Percentiles rank a stretch among this genome's conserved stretches.
Evolutionary conservation across 2,113 vertebrate genomes (phyloP).

Genomic region (Tympanuchus pallidicinctus): DNA sequence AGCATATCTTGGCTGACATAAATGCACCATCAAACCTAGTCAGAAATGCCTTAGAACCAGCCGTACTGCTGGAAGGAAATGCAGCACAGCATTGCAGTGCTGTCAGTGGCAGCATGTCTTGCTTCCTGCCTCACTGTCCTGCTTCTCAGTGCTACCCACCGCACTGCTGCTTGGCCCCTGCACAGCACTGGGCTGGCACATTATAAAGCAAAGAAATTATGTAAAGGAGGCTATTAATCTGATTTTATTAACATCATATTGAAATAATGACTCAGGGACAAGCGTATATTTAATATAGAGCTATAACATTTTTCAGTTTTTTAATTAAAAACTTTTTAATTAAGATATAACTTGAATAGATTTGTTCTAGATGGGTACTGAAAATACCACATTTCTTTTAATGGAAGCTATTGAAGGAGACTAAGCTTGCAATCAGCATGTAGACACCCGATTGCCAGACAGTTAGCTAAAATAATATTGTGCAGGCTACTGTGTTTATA

Average conservation of each 20-base stretch:
- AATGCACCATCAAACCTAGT: background rate
- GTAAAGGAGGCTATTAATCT: background rate
- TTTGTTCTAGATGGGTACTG: background rate
- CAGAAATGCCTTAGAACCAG: background rate
- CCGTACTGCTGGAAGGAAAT: background rate
- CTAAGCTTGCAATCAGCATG: background rate
- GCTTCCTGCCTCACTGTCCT: background rate
- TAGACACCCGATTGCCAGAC: background rate
- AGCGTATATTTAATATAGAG: background rate
- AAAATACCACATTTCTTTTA: background rate
- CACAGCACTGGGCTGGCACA: background rate
- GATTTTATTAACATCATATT: background rate
- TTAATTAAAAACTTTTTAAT: constrained; percentile 1
- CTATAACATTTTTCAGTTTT: background rate
- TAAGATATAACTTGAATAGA: background rate
- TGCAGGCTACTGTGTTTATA: background rate
- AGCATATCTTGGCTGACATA: background rate
- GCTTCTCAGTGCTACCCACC: background rate
- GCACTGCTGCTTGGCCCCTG: background rate
- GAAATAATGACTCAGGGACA: background rate
- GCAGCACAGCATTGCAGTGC: background rate
- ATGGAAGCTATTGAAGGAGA: background rate
- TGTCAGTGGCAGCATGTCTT: background rate
- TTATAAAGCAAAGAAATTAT: background rate
- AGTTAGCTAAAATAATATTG: background rate